Evolutionary conservation across 1,140 invertebrate species (phyloP), one percentile per base, ranked within the genome.

Genomic region (Papilio xuthus): DNA sequence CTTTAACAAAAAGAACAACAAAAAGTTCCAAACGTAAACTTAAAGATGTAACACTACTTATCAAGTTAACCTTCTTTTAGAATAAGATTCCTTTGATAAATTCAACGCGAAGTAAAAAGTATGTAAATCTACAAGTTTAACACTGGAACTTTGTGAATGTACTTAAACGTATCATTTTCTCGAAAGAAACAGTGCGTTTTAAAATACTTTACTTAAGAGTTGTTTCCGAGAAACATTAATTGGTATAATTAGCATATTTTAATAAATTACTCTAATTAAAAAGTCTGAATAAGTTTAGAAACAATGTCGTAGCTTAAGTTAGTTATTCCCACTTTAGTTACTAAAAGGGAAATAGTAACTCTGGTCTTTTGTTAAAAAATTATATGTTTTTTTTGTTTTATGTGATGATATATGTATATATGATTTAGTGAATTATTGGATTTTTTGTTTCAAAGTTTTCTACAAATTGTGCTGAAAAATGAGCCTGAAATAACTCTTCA

Each of bases 91-190:
- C 26, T 67, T 67, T 67, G 26, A 67, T 67, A 67, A 67, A 67
- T 67, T 67, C 60, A 28, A 32, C 60, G 10, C 60, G 26, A 67
- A 67, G 60, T 67, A 67, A 67, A 67, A 67, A 67, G 23, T 67
- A 67, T 67, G 60, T 67, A 67, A 67, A 67, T 67, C 10, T 28
- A 10, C 60, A 67, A 67, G 26, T 67, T 67, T 67, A 28, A 67
- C 23, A 28, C 26, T 67, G 12, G 23, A 15, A 67, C 60, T 67
- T 67, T 67, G 15, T 28, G 32, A 67, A 67, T 15, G 56, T 67
- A 67, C 60, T 67, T 67, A 32, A 15, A 28, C 60, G 60, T 28
- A 26, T 67, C 60, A 67, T 67, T 67, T 67, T 67, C 26, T 28
- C 15, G 13, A 67, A 28, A 67, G 26, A 67, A 67, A 13, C 13